Base-by-base conservation (phyloP, 2,888 invertebrate species). In the Helicoverpa assulta region DNA sequence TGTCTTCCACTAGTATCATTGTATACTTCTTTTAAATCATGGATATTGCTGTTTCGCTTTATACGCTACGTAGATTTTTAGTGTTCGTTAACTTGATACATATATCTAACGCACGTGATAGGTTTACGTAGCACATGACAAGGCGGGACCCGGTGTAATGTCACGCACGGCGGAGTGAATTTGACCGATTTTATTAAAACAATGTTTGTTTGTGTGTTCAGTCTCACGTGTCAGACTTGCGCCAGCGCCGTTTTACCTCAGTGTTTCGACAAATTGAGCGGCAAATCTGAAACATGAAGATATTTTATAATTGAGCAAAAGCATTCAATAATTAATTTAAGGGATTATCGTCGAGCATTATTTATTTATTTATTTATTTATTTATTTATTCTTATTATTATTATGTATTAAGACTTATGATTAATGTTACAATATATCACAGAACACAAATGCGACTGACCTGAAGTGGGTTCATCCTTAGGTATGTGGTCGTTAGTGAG, bases 261-360 rank as follows among this genome's bases (percentile, higher is more conserved):
- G 96, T 98, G 98, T 96, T 98, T 98, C 90, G 98, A 98, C 96
- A 98, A 96, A 96, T 98, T 98, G 93, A 98, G 96, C 93, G 98
- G 98, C 96, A 98, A 97, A 97, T 98, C 98, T 98, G 96, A 70
- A 97, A 97, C 21, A 63, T 62, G 33, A 58, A 53, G 4, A 21
- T 50, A 12, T 50, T 16, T 78, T 78, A 77, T 14, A 1, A 47
- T 8, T 58, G 37, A 37, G 37, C 51, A 62, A 59, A 10, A 40
- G 16, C 18, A 33, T 58, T 16, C 21, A 50, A 16, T 16, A 29
- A 7, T 5, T 37, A 37, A 37, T 10, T 37, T 37, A 10, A 37
- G 8, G 37, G 8, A 37, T 37, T 37, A 37, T 37, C 37, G 10
- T 37, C 37, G 10, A 37, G 37, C 37, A 37, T 8, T 37, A n/a